A percentile compares a stretch with the other conserved stretches of the same genome.
Evolutionary conservation across 2,113 vertebrate species (phyloP).

Genomic region (Thryonomys swinderianus): DNA sequence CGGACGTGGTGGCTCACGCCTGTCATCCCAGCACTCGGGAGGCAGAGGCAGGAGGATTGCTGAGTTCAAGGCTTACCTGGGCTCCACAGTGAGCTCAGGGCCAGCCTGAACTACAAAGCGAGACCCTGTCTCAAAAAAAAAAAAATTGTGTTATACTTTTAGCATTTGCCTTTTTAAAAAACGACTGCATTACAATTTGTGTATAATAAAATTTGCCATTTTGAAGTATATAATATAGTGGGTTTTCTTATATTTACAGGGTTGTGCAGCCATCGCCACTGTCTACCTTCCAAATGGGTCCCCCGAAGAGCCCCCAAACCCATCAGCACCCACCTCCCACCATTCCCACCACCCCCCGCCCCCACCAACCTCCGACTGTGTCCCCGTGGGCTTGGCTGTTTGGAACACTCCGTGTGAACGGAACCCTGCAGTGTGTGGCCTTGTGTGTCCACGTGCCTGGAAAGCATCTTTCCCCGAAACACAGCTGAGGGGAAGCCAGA

Average conservation of each 20-base stretch:
- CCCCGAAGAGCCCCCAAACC: neutral
- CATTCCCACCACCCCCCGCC: neutral
- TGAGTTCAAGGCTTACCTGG: too few relatives aligned
- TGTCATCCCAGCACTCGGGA: too few relatives aligned
- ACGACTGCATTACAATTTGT: neutral
- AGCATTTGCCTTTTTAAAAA: neutral
- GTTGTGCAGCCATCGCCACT: neutral
- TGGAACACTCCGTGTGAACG: neutral
- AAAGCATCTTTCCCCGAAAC: neutral
- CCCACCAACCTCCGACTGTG: neutral
- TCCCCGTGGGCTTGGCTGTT: neutral
- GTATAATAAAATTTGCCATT: neutral
- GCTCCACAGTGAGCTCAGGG: too few relatives aligned
- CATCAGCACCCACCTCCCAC: neutral
- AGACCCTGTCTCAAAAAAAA: too few relatives aligned
- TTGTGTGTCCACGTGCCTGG: neutral
- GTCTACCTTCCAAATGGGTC: neutral
- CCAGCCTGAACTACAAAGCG: too few relatives aligned
- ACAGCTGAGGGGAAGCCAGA: neutral
- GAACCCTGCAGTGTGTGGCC: neutral
- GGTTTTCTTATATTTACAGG: neutral
- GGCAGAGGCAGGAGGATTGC: too few relatives aligned
- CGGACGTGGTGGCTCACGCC: too few relatives aligned
- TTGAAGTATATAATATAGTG: neutral
- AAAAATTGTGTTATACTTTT: neutral